Evolutionary conservation across 2,888 invertebrate species (phyloP).

Genomic region (Axea sp.): DNA sequence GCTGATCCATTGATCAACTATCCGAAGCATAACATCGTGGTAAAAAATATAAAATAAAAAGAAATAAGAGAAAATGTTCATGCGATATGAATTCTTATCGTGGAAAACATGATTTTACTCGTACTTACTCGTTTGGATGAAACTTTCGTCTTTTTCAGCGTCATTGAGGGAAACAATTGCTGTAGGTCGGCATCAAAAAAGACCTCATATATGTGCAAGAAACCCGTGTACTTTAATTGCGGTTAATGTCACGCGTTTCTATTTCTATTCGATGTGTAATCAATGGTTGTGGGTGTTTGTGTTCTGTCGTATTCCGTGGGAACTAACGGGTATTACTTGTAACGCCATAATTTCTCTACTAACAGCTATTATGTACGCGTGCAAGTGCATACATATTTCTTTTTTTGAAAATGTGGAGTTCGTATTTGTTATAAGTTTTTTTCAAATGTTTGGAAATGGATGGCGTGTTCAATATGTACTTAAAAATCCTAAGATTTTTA

Average conservation of each 20-base stretch:
- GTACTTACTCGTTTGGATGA: not conserved
- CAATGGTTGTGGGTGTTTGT: constrained; percentile 53
- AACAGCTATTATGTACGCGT: constrained; percentile 40
- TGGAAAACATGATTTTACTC: not conserved
- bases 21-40: not conserved
- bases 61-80: not conserved
- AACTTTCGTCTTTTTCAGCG: constrained; percentile 4
- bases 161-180: constrained; percentile 11
- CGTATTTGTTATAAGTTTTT: not conserved
- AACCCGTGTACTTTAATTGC: constrained; percentile 51
- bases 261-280: constrained; percentile 48
- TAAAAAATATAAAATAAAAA: too few species aligned
- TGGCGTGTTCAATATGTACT: too few species aligned
- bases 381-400: constrained; percentile 22
- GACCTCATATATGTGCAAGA: constrained; percentile 4
- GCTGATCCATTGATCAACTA: constrained; percentile 6
- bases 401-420: constrained; percentile 14
- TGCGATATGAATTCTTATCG: not conserved
- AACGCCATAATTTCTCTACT: constrained; percentile 53
- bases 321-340: constrained; percentile 51
- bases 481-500: too few species aligned
- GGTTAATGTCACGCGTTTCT: constrained; percentile 62
- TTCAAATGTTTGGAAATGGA: too few species aligned
- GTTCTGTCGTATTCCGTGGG: constrained; percentile 57
- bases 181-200: constrained; percentile 20